A percentile compares a stretch with the other conserved stretches of the same genome.
Conservation (phyloP, 1,140 invertebrate species). For the Heliconius nattereri region DNA sequence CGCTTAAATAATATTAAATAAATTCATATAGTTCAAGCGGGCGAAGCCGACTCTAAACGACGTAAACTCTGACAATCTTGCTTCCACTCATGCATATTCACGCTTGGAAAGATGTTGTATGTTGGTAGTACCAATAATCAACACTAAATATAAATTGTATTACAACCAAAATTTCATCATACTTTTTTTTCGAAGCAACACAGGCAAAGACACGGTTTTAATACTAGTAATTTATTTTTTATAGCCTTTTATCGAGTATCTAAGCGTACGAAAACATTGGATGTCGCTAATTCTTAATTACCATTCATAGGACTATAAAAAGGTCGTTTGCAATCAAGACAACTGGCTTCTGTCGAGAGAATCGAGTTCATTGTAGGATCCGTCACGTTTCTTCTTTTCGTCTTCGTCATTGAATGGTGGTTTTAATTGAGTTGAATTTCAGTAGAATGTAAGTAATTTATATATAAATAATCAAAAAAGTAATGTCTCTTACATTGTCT, state of each 20-base stretch:
- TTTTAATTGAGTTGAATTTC: too few species aligned
- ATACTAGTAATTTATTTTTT: not conserved
- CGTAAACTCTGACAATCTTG: too few species aligned
- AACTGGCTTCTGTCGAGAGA: constrained; percentile 26
- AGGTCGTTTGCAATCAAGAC: constrained; percentile 44
- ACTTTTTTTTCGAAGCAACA: not conserved
- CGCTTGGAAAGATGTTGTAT: too few species aligned
- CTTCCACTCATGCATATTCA: too few species aligned
- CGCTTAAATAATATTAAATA: too few species aligned
- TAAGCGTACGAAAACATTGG: constrained; percentile 20
- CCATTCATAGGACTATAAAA: constrained; percentile 52
- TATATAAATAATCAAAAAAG: too few species aligned
- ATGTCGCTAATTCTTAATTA: constrained; percentile 46
- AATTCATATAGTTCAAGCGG: too few species aligned
- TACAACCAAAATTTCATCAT: not conserved
- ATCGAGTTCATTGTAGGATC: constrained; percentile 5
- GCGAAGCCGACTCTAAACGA: too few species aligned
- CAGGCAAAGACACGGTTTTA: not conserved
- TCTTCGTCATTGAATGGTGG: too few species aligned
- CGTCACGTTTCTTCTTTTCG: not conserved
- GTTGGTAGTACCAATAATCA: not conserved
- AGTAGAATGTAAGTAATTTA: too few species aligned
- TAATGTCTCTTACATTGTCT: too few species aligned
- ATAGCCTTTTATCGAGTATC: constrained; percentile 5
- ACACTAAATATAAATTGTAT: not conserved